Base-by-base conservation (phyloP, 2,113 vertebrate species). In the Solea senegalensis region DNA sequence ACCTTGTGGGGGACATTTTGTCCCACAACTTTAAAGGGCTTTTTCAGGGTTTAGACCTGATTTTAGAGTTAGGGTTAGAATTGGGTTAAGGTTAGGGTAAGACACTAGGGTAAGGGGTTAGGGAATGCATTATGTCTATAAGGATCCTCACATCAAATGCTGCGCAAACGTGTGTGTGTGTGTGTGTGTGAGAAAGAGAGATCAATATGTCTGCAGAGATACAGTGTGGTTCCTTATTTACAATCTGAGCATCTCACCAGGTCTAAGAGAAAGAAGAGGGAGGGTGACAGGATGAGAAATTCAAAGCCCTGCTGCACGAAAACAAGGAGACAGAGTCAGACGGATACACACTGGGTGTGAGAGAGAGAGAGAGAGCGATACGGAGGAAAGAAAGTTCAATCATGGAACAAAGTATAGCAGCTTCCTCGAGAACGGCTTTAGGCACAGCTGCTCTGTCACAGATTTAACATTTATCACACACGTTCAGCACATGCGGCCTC, bases 131-230 rank as follows among this genome's bases (percentile, higher is more conserved):
- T 34, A 2, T 34, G 34, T 34, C 34, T 4, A 34, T 34, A 6
- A 34, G 34, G 34, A 21, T 34, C 34, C 34, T 34, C 34, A 34
- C 34, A 4, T 34, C 34, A 2, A 34, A 34, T 34, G 34, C 34
- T 34, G 5, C 34, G 2, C 34, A 34, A 34, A 34, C 5, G 5
- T 34, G 5, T 34, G 5, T 34, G 5, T 13, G 5, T 48, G 12
- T 26, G 7, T 44, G 43, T 44, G 46, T 14, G 46, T 6, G 46
- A 49, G 46, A 49, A 11, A 49, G 3, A 49, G 46, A 15, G 53
- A 92, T 92, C 88, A 77, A 90, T 91, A 85, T 49, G 72, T 64
- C 76, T 76, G 81, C 80, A 71, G 62, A 77, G 69, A 62, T 65
- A 57, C 54, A 26, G 16, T 61, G 64, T 14, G 15, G 15, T 46